phyloP scores from a whole-genome alignment of 2,797 vertebrate species.

The Lepus townsendii region DNA sequence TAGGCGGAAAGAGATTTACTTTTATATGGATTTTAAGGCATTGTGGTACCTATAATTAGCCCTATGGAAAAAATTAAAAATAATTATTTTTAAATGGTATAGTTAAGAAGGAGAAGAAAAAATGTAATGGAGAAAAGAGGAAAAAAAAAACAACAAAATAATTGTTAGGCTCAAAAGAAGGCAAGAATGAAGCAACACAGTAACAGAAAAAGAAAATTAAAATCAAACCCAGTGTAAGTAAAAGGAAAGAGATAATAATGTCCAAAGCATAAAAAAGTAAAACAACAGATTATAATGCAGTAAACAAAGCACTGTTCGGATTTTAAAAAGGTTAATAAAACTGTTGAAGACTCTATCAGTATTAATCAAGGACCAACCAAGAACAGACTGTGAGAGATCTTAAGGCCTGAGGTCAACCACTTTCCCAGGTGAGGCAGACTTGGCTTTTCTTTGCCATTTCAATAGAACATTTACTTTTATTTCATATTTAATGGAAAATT shows the following conservation, averaged over 20 bases:
- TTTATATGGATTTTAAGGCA: neutral
- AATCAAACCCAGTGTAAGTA: neutral
- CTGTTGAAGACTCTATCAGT: neutral
- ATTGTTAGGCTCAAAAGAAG: neutral
- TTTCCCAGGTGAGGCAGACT: neutral
- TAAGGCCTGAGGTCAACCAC: neutral
- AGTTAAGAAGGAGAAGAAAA: too few species aligned
- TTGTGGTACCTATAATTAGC: neutral
- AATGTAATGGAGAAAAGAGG: too few species aligned
- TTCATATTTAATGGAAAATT: conserved; percentile 54
- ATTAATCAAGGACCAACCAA: neutral
- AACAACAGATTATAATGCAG: neutral
- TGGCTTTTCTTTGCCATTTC: conserved; percentile 59
- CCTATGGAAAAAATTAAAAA: neutral
- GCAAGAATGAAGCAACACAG: neutral
- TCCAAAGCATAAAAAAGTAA: neutral
- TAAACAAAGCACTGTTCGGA: neutral
- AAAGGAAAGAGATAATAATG: neutral
- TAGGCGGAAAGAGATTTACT: neutral
- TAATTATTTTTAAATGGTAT: neutral
- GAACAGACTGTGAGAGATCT: neutral
- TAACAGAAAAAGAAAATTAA: neutral
- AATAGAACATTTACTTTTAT: neutral
- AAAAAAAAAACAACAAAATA: neutral
- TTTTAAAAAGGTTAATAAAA: neutral